These are phyloP conservation scores for Pteruthius melanotis DNA, from an alignment of 2,113 vertebrate species.

Conservation along the genomic window DNA sequence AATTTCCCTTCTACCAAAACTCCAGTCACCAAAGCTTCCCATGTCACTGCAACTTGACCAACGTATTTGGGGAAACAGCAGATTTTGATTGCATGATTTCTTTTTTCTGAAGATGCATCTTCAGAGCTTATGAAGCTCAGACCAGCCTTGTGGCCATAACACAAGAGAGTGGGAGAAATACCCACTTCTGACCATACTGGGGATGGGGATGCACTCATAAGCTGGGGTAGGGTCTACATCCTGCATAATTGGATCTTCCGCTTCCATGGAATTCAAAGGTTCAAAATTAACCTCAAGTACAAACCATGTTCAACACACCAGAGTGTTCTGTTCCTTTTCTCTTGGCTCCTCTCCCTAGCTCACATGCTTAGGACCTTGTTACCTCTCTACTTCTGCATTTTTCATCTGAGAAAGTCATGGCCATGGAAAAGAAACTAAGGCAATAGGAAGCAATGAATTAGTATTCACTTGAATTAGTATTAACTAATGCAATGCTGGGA, in stretches of 20 bases:
- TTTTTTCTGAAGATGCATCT: neutral
- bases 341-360: neutral
- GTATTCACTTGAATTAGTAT: neutral
- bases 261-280: neutral
- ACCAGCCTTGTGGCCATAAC: neutral
- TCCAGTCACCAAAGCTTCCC: neutral
- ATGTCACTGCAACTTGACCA: rapidly evolving
- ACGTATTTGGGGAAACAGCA: neutral
- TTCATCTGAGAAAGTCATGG: neutral
- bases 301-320: neutral
- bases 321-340: neutral
- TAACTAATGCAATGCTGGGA: neutral
- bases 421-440: neutral
- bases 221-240: neutral
- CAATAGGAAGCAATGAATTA: neutral
- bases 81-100: neutral
- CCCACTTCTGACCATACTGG: neutral
- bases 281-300: neutral
- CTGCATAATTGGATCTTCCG: neutral
- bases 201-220: neutral
- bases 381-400: neutral
- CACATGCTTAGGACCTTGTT: rapidly evolving
- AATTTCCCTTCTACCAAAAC: neutral
- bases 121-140: neutral
- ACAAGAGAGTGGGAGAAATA: neutral